Conservation (phyloP, 2,113 vertebrate species). For the Spermophilus dauricus region DNA sequence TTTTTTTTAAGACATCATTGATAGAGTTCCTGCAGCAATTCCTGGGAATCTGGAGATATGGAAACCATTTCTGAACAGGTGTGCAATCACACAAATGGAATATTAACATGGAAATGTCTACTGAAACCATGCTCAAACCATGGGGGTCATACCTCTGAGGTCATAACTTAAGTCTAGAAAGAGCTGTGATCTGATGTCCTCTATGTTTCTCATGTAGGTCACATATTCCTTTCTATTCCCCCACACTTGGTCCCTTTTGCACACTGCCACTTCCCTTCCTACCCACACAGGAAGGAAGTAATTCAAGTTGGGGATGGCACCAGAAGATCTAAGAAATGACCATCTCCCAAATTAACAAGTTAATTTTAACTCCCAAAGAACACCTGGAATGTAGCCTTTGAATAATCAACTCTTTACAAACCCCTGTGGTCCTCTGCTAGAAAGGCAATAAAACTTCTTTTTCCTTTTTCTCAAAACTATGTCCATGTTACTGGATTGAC, state of each 20-base stretch:
- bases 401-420: too few relatives aligned
- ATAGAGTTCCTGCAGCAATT: constrained; percentile 93
- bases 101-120: constrained; percentile 91
- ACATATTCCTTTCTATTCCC: constrained; percentile 91
- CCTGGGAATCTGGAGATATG: constrained; percentile 92
- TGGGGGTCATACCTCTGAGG: constrained; percentile 90
- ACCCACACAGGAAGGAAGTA: not conserved
- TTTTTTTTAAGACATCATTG: constrained; percentile 70
- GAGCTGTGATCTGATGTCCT: constrained; percentile 93
- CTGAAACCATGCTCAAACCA: constrained; percentile 93
- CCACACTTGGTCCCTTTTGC: not conserved
- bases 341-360: too few relatives aligned
- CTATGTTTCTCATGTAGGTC: constrained; percentile 92
- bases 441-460: too few relatives aligned
- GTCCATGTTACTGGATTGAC: too few relatives aligned
- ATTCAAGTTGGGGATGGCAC: not conserved
- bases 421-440: too few relatives aligned
- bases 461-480: too few relatives aligned
- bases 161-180: constrained; percentile 85
- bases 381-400: too few relatives aligned
- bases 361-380: too few relatives aligned
- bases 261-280: not conserved
- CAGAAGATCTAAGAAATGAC: too few relatives aligned
- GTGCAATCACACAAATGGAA: constrained; percentile 90
- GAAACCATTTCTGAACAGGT: constrained; percentile 93